Base-by-base conservation (phyloP, 2,113 vertebrate species). In the Tonatia bakeri region DNA sequence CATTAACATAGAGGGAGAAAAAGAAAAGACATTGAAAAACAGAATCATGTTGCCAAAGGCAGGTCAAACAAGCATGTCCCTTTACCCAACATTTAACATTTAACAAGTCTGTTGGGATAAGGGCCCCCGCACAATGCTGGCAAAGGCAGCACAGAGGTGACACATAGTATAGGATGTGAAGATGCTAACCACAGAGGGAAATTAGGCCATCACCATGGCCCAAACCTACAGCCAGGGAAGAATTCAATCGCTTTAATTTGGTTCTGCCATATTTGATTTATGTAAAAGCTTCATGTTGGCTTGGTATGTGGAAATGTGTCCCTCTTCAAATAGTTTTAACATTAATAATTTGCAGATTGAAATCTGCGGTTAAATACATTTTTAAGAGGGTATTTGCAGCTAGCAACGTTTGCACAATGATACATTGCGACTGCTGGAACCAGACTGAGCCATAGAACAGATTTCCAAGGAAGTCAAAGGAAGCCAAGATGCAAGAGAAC, bases 341-440 rank as follows among this genome's bases (percentile, higher is more conserved):
- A 94, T 95, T 94, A 97, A 97, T 90, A 96, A 84, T 95, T 91
- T 96, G 75, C 81, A 98, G 97, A 95, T 89, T 88, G 50, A 97
- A 96, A 96, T 83, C 73, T 31, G 24, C 7, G 89, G 91, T 96
- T 95, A 87, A 86, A 75, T 79, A 40, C 81, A 94, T 84, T 95
- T 96, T 94, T 86, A 91, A 96, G 85, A 96, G 94, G 90, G 91
- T 72, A 94, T 88, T 64, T 96, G 82, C 84, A 96, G 40, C 67
- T 88, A 67, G 50, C 64, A 85, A 93, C 90, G 91, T 70, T 64
- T 96, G 31, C 73, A 81, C 47, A 94, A 93, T 79, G 15, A 82
- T 92, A 69, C 73, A n/a, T 4, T 70, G 77, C 5, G 61, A 93
- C 70, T 93, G 81, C 77, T 95, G 47, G 83, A 97, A 95, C 50